A percentile compares a stretch with the other conserved stretches of the same genome.
Conservation (phyloP, 2,888 invertebrate genomes). For the Ichneumoninae sp. region DNA sequence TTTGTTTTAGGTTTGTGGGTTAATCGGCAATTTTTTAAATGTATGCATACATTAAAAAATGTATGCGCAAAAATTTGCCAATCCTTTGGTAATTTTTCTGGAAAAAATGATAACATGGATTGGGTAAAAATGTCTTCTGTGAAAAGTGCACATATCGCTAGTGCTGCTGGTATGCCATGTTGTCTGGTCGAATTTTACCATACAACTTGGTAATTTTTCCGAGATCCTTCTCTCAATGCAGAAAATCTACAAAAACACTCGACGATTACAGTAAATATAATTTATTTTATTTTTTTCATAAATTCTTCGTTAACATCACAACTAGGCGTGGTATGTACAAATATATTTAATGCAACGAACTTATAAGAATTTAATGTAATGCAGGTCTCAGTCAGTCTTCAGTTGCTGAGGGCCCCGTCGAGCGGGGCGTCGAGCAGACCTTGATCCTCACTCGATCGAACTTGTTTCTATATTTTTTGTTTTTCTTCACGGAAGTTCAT, state of each 20-base stretch:
- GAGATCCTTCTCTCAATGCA: too few relatives aligned
- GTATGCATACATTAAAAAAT: too few relatives aligned
- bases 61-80: too few relatives aligned
- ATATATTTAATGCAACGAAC: conserved; percentile 81
- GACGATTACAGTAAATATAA: conserved; percentile 81
- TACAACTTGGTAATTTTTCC: too few relatives aligned
- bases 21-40: too few relatives aligned
- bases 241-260: background rate
- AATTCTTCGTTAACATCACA: conserved; percentile 79
- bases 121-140: too few relatives aligned
- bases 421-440: conserved; percentile 75
- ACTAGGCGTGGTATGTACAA: conserved; percentile 82
- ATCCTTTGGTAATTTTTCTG: too few relatives aligned
- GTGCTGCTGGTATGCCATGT: too few relatives aligned
- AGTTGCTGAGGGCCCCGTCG: conserved; percentile 79
- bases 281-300: conserved; percentile 78
- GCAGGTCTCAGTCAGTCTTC: conserved; percentile 84
- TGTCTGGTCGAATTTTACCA: too few relatives aligned
- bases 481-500: conserved; percentile 47
- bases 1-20: too few relatives aligned
- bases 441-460: conserved; percentile 72
- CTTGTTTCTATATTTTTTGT: conserved; percentile 16
- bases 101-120: too few relatives aligned
- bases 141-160: too few relatives aligned
- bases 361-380: conserved; percentile 82